Evolutionary conservation across 2,888 invertebrate species (phyloP).

Genomic region (Stenichneumon culpator): DNA sequence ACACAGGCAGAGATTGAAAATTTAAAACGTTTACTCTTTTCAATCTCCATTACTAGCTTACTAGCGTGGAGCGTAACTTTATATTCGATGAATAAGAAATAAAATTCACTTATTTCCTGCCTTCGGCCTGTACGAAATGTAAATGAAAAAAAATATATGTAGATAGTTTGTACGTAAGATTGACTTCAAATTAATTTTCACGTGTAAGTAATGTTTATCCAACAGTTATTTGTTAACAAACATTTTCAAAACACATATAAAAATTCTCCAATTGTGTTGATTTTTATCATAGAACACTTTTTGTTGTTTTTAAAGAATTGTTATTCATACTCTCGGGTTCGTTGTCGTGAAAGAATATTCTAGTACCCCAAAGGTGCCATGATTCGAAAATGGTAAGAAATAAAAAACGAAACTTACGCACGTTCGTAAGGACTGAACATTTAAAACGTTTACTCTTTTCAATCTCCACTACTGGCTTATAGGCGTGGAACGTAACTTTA

Average conservation of each 20-base stretch:
- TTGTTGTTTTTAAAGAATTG: background rate
- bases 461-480: slow-evolving; percentile 21
- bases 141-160: background rate
- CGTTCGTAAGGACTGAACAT: slow-evolving; percentile 26
- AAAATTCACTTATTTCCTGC: background rate
- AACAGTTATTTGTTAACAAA: background rate
- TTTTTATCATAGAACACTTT: background rate
- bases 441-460: slow-evolving; percentile 30
- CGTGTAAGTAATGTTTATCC: background rate
- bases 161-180: background rate
- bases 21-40: slow-evolving; percentile 33
- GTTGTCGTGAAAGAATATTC: background rate
- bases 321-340: background rate
- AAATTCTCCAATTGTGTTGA: background rate
- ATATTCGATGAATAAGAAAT: background rate
- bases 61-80: background rate
- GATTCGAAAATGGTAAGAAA: background rate
- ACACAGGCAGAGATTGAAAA: slow-evolving; percentile 33
- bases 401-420: slow-evolving; percentile 29
- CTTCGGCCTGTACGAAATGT: background rate
- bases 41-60: slow-evolving; percentile 27
- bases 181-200: background rate
- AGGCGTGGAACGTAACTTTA: background rate
- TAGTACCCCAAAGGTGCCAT: background rate
- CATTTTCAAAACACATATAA: background rate